These are phyloP conservation scores for Amphipoea lucens DNA, from an alignment of 2,888 invertebrate species.

Conservation along the genomic window DNA sequence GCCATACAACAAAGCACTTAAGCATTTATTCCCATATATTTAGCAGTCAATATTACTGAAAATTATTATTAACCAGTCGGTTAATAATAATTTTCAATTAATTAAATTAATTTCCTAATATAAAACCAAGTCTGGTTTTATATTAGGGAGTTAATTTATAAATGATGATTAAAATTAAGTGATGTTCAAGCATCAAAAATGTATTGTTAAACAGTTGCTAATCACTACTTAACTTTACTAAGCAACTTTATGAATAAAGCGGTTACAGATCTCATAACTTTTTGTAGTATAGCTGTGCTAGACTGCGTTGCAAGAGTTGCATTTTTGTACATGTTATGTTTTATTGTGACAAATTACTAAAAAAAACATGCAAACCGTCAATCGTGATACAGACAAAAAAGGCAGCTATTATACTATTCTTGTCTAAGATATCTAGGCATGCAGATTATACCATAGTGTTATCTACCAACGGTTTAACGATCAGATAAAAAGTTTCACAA, in stretches of 20 bases:
- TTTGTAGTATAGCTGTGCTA: neutral
- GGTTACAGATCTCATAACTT: neutral
- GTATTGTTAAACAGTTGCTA: too few relatives aligned
- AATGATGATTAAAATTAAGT: too few relatives aligned
- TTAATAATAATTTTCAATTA: too few relatives aligned
- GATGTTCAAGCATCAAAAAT: too few relatives aligned
- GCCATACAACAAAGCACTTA: neutral
- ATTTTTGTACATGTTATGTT: neutral
- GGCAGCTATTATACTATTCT: neutral
- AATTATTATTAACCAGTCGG: too few relatives aligned
- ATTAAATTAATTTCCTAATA: too few relatives aligned
- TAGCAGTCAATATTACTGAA: too few relatives aligned
- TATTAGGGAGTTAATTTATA: neutral
- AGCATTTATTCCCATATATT: neutral
- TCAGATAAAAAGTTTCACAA: slow-evolving; percentile 29
- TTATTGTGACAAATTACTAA: neutral
- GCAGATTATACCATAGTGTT: neutral
- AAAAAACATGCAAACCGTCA: too few relatives aligned
- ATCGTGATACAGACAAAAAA: neutral
- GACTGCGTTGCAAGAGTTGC: neutral
- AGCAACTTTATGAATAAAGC: too few relatives aligned
- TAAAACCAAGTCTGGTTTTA: too few relatives aligned
- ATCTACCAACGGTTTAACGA: slow-evolving; percentile 7
- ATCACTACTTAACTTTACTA: too few relatives aligned
- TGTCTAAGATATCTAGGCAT: neutral